phyloP scores from a whole-genome alignment of 2,113 vertebrate genomes.

The Pelvicachromis taeniatus region DNA sequence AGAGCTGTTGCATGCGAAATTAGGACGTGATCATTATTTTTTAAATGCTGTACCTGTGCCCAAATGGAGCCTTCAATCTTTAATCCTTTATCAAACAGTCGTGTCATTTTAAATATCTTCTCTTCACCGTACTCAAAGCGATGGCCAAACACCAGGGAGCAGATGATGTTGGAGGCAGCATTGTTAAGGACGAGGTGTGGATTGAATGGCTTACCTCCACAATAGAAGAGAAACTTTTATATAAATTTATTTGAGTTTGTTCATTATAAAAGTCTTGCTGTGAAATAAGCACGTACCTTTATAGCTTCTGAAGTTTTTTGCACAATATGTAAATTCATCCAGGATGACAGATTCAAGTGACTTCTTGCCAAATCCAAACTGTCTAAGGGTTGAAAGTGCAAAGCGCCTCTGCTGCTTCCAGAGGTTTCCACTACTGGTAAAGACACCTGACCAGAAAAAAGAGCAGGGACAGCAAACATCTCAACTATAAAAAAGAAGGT shows the following conservation, averaged over 20 bases:
- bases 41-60: constrained; percentile 57
- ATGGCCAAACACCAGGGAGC: constrained; percentile 77
- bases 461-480: fast-evolving
- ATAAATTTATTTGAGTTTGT: not conserved
- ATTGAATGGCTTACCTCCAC: constrained; percentile 41
- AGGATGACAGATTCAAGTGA: fast-evolving
- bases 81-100: constrained; percentile 20
- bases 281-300: constrained; percentile 4
- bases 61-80: constrained; percentile 51
- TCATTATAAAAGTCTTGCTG: fast-evolving
- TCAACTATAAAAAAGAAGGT: too few relatives aligned
- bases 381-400: too few relatives aligned
- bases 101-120: constrained; percentile 71
- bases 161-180: constrained; percentile 80
- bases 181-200: constrained; percentile 76
- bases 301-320: not conserved
- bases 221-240: not conserved
- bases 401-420: not conserved
- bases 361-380: too few relatives aligned
- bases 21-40: not conserved
- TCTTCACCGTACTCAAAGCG: constrained; percentile 77
- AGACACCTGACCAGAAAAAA: fast-evolving
- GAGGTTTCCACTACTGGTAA: fast-evolving
- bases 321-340: not conserved
- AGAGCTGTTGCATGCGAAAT: not conserved